Conservation (phyloP, 1,140 invertebrate genomes). For the Drosophila santomea region DNA sequence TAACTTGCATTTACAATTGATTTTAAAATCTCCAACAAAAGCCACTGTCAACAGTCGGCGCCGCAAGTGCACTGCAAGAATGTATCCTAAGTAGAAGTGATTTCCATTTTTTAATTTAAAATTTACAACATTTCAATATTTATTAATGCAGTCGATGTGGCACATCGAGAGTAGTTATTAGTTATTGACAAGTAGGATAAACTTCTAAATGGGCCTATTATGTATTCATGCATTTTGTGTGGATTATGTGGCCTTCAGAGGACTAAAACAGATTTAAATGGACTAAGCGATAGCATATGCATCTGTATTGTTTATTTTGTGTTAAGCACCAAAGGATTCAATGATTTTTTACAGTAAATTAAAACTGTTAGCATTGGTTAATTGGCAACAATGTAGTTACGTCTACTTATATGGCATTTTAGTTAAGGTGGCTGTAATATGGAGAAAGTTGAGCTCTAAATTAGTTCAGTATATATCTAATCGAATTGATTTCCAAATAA, state of each 20-base stretch:
- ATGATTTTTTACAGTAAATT: no score
- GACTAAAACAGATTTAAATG: constrained; percentile 1
- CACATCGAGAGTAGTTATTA: neutral
- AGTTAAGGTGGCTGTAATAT: no score
- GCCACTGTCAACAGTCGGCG: constrained; percentile 59
- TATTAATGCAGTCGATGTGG: no score
- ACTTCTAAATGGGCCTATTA: neutral
- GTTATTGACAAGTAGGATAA: neutral
- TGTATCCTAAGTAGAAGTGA: no score
- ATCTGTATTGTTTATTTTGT: neutral
- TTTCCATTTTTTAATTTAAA: no score
- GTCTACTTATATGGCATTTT: no score
- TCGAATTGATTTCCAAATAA: neutral
- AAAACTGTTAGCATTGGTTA: no score
- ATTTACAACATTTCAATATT: no score
- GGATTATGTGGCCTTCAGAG: neutral
- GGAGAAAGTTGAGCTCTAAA: no score
- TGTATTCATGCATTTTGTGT: neutral
- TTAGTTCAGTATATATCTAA: neutral
- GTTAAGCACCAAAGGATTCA: neutral
- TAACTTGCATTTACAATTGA: constrained; percentile 80
- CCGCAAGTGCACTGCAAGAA: constrained; percentile 15
- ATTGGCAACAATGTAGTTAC: no score
- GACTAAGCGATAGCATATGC: neutral
- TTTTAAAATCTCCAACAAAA: constrained; percentile 75